Evolutionary conservation across 2,888 invertebrate genomes (phyloP).

Genomic region (Macroteleia sp.): DNA sequence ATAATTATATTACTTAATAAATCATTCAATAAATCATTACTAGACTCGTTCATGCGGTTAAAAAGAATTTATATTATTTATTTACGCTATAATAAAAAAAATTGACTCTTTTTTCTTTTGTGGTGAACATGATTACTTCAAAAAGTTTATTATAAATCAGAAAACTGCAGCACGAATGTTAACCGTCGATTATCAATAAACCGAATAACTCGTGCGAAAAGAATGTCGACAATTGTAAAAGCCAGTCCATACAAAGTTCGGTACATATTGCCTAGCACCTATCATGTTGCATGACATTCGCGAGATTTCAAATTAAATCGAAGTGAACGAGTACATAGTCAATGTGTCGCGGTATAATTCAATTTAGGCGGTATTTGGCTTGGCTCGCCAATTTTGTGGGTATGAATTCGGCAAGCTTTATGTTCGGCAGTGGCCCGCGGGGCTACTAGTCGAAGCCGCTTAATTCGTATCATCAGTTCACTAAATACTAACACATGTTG

Average conservation of each 20-base stretch:
- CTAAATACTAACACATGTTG: conserved; percentile 40
- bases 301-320: conserved; percentile 57
- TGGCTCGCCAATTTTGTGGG: conserved; percentile 59
- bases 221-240: conserved; percentile 34
- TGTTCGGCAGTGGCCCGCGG: conserved; percentile 58
- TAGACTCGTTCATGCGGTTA: too few species aligned
- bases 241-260: conserved; percentile 9
- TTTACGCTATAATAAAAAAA: too few species aligned
- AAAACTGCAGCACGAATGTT: conserved; percentile 4
- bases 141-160: too few species aligned
- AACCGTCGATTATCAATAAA: conserved; percentile 27
- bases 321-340: conserved; percentile 51
- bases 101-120: too few species aligned
- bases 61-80: too few species aligned
- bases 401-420: conserved; percentile 55
- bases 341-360: conserved; percentile 62
- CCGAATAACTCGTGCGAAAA: conserved; percentile 31
- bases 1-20: too few species aligned
- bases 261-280: conserved; percentile 35
- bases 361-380: conserved; percentile 62
- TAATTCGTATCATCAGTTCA: conserved; percentile 26
- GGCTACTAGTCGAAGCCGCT: conserved; percentile 22
- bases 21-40: too few species aligned
- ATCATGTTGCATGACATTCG: conserved; percentile 35
- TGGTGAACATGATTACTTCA: too few species aligned